Conservation (phyloP, 2,797 vertebrate genomes). For the Galagoides demidoff region DNA sequence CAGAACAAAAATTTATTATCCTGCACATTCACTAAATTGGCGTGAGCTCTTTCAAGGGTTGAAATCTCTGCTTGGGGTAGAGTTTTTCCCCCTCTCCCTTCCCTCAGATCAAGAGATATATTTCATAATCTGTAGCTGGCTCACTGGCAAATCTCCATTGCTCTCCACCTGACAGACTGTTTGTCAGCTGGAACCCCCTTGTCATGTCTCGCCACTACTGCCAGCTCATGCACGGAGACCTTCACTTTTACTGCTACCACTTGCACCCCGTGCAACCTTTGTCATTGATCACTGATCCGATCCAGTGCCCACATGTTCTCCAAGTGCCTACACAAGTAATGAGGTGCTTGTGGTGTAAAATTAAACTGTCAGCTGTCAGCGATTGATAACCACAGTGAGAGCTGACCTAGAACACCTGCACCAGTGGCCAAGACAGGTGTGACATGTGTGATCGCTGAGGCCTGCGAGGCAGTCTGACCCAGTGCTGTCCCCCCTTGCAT, state of each 20-base stretch:
- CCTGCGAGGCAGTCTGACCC: conserved; percentile 90
- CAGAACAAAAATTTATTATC: conserved; percentile 90
- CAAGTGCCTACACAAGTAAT: conserved; percentile 97
- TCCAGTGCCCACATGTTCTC: conserved; percentile 98
- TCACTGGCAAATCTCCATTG: conserved; percentile 92
- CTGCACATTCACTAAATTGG: conserved; percentile 89
- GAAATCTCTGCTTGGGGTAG: conserved; percentile 74
- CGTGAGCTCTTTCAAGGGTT: conserved; percentile 88
- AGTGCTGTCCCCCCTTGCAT: conserved; percentile 86
- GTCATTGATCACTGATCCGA: conserved; percentile 99
- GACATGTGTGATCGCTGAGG: conserved; percentile 92
- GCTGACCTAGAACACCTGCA: conserved; percentile 94
- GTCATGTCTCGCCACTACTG: conserved; percentile 94
- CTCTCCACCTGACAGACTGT: conserved; percentile 95
- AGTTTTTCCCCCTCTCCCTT: not conserved
- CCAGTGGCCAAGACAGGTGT: conserved; percentile 92
- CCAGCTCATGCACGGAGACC: conserved; percentile 94
- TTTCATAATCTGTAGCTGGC: conserved; percentile 90
- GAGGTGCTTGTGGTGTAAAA: conserved; percentile 99
- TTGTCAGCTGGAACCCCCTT: conserved; percentile 95
- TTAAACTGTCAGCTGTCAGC: conserved; percentile 99
- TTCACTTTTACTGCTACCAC: conserved; percentile 94
- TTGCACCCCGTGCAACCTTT: conserved; percentile 94
- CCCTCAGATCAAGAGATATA: conserved; percentile 86
- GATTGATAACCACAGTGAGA: conserved; percentile 98